Base-by-base conservation (phyloP, 2,797 vertebrate genomes). In the Sebastes dallii region DNA sequence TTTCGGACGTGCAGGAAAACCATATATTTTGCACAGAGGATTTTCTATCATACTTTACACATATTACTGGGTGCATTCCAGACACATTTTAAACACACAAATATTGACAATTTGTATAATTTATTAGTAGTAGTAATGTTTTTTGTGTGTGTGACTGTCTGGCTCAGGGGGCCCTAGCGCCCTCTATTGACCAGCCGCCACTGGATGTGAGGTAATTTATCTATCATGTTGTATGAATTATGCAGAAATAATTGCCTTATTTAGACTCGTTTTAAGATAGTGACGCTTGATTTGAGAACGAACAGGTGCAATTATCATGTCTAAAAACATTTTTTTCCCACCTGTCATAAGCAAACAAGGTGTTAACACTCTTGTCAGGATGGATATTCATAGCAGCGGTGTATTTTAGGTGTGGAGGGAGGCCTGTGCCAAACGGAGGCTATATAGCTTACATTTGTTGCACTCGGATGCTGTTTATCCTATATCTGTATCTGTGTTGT, bases 351-450 rank as follows among this genome's bases (percentile, higher is more conserved):
- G 69, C 55, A 70, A 75, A 73, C 68, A 50, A 83, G 67, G 75
- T 79, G 75, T 68, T 71, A 85, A 84, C 62, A 27, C 36, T 36
- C 54, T 22, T 22, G 54, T 46, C 52, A 71, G 65, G 66, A 11
- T 81, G 60, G 79, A 42, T 81, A 61, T 83, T 85, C 59, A 32
- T 27, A 82, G 83, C 82, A 64, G 61, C 36, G 10, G 66, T 70
- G 77, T 68, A 9, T 70, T 80, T 20, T 32, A 76, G 60, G 39
- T 71, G 60, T 77, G 59, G 66, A 78, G 82, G 80, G 66, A 78
- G 82, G 80, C 66, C 66, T 54, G 56, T 66, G 68, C 66, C 66
- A 74, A 71, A 82, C 39, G 3, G 9, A 75, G 66, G 24, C 67
- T 66, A 8, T 46, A 73, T 32, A 76, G 62, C 59, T 66, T 70